A percentile compares a stretch with the other conserved stretches of the same genome.
These are phyloP conservation scores for Cataglyphis altisquamis DNA, from an alignment of 2,888 invertebrate species.

Conservation along the genomic window DNA sequence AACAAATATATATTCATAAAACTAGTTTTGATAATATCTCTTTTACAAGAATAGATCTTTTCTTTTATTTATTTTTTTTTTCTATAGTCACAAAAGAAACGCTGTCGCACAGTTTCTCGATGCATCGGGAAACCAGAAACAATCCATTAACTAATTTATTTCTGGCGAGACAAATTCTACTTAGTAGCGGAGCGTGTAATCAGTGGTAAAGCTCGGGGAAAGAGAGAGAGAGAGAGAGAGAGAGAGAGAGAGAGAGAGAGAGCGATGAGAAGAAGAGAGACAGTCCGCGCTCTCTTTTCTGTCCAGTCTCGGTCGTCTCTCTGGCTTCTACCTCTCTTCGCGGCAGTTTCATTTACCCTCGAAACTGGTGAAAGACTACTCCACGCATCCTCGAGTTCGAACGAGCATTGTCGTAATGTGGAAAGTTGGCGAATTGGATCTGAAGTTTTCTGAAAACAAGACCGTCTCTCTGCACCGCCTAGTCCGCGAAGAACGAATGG, in stretches of 20 bases:
- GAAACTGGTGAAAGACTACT: constrained; percentile 46
- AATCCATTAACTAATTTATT: constrained; percentile 80
- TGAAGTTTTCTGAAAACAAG: constrained; percentile 81
- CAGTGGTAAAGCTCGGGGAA: constrained; percentile 67
- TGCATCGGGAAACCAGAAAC: constrained; percentile 42
- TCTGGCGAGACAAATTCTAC: constrained; percentile 76
- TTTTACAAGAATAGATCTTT: background rate
- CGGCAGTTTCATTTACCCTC: constrained; percentile 65
- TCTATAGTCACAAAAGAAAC: background rate
- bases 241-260: background rate
- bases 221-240: background rate
- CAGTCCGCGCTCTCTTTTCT: constrained; percentile 60
- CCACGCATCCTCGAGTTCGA: constrained; percentile 71
- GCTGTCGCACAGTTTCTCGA: constrained; percentile 6
- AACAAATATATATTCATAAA: background rate
- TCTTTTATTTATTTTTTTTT: background rate
- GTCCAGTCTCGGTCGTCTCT: constrained; percentile 19
- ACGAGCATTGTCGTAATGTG: constrained; percentile 79
- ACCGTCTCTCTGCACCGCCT: constrained; percentile 32
- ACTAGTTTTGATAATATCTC: background rate
- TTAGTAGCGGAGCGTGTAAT: constrained; percentile 75
- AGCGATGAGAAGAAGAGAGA: background rate
- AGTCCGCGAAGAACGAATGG: constrained; percentile 29
- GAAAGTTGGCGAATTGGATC: constrained; percentile 81
- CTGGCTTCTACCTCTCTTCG: constrained; percentile 6